phyloP scores from a whole-genome alignment of 1,140 invertebrate species.

The Daktulosphaira vitifoliae region DNA sequence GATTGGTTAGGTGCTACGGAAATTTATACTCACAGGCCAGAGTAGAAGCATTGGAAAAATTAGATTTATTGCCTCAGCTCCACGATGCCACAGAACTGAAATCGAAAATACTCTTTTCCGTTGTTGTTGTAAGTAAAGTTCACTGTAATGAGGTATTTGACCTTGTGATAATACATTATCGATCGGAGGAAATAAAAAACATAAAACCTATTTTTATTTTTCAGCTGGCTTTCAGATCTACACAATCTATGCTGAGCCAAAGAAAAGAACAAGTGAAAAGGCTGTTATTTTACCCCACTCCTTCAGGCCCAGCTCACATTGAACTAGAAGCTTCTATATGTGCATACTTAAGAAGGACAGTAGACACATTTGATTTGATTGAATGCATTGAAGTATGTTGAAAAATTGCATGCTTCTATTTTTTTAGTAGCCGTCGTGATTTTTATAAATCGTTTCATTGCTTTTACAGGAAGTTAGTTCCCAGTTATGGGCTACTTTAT shows the following conservation, averaged over 20 bases:
- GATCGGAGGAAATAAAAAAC: not conserved
- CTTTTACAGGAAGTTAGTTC: constrained; percentile 51
- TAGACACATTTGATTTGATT: constrained; percentile 50
- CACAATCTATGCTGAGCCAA: constrained; percentile 46
- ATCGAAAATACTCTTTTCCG: constrained; percentile 87
- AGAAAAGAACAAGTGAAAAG: constrained; percentile 48
- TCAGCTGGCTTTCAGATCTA: constrained; percentile 54
- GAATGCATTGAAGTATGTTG: constrained; percentile 51
- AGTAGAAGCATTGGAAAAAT: constrained; percentile 71
- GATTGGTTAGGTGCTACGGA: constrained; percentile 67
- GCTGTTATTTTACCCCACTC: constrained; percentile 47
- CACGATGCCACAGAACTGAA: constrained; percentile 76
- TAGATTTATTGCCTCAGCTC: constrained; percentile 67
- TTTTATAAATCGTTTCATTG: not conserved
- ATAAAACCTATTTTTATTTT: constrained; percentile 18
- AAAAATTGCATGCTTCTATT: too few species aligned
- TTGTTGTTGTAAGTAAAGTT: constrained; percentile 72
- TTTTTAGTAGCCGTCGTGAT: not conserved
- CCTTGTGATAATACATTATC: not conserved
- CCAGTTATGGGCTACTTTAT: constrained; percentile 60
- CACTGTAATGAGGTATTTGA: not conserved
- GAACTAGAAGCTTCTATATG: constrained; percentile 49
- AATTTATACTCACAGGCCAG: constrained; percentile 75
- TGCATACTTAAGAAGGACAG: constrained; percentile 48
- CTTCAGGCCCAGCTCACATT: constrained; percentile 37